Evolutionary conservation across 2,888 invertebrate species (phyloP).

Genomic region (Mythimna ferrago): DNA sequence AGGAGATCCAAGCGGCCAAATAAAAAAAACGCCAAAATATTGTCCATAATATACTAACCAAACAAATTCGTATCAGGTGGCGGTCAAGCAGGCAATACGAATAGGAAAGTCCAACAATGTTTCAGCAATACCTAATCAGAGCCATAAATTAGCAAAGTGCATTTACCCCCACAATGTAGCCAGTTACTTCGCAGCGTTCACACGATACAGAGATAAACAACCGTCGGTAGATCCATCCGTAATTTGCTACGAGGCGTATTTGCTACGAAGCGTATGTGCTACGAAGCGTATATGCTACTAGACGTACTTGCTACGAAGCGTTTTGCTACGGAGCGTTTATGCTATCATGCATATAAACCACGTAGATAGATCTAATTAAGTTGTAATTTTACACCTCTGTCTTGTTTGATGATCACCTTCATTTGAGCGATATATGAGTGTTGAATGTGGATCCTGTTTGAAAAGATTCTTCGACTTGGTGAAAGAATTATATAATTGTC

Average conservation of each 20-base stretch:
- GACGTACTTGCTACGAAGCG: too few relatives aligned
- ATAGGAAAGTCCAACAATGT: constrained; percentile 9
- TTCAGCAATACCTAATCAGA: constrained; percentile 13
- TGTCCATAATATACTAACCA: too few relatives aligned
- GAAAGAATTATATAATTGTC: too few relatives aligned
- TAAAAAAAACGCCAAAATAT: too few relatives aligned
- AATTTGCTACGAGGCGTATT: constrained; percentile 9
- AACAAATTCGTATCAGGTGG: too few relatives aligned
- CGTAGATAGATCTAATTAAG: not conserved
- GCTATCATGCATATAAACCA: not conserved
- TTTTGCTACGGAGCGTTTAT: not conserved
- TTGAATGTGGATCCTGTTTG: too few relatives aligned
- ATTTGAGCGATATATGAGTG: not conserved
- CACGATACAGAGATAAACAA: constrained; percentile 10
- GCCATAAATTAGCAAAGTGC: constrained; percentile 21
- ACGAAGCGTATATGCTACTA: not conserved
- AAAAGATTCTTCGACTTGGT: too few relatives aligned
- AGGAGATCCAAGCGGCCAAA: too few relatives aligned
- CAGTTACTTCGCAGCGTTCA: not conserved
- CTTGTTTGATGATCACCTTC: not conserved
- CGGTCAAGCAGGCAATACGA: not conserved
- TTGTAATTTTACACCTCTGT: not conserved
- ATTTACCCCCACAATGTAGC: not conserved
- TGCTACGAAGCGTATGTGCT: not conserved
- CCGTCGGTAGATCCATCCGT: constrained; percentile 7